phyloP scores from a whole-genome alignment of 1,140 invertebrate genomes.

The Caenorhabditis brenneri region DNA sequence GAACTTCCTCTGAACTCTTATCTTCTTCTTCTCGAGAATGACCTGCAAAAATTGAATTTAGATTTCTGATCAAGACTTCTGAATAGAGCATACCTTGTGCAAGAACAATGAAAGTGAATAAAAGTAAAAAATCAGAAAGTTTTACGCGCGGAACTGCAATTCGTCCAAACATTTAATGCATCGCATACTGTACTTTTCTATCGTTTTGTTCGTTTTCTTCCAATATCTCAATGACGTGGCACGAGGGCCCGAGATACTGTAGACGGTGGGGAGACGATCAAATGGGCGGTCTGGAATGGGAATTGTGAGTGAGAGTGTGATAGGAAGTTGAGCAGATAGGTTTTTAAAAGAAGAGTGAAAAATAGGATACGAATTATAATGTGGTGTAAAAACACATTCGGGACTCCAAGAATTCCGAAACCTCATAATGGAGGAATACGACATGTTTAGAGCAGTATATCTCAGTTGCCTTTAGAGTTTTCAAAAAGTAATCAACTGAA shows the following conservation, averaged over 20 bases:
- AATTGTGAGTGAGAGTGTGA: background rate
- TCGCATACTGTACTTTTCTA: conserved; percentile 8
- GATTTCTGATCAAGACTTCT: background rate
- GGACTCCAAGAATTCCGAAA: no score
- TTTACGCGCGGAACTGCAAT: conserved; percentile 5
- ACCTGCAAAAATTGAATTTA: background rate
- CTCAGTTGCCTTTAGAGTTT: no score
- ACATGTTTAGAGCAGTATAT: no score
- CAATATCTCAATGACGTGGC: background rate
- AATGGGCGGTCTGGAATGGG: background rate
- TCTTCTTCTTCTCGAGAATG: background rate
- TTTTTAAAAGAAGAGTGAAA: no score
- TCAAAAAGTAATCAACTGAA: no score
- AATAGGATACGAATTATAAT: no score
- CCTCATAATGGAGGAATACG: no score
- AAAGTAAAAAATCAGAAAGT: background rate
- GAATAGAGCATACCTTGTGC: background rate
- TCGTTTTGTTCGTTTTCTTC: background rate
- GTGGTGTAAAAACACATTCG: no score
- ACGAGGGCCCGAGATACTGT: conserved; percentile 11
- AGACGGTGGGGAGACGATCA: background rate
- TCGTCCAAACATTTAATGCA: conserved; percentile 40
- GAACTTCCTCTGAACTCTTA: background rate
- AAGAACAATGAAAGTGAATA: background rate
- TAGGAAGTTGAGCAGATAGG: background rate